Evolutionary conservation across 37 sponge, comb jelly and placozoan genomes (phyloP).

Genomic region (Petrosia ficiformis): DNA sequence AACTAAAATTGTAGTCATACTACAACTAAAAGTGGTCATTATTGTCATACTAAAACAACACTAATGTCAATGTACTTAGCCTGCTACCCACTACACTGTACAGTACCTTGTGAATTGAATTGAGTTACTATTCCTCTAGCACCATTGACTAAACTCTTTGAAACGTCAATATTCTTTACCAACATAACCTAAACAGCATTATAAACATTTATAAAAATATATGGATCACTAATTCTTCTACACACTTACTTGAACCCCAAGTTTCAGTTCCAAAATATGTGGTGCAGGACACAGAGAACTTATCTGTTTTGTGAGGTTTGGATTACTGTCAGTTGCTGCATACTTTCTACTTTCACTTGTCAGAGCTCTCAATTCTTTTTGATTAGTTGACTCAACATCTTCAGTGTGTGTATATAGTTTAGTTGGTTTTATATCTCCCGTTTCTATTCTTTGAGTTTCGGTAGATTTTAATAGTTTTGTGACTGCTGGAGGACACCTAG

Average conservation of each 20-base stretch:
- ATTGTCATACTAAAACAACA: no score
- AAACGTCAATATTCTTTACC: constrained; percentile 72
- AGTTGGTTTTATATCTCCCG: constrained; percentile 70
- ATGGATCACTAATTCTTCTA: neutral
- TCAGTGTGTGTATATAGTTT: constrained; percentile 80
- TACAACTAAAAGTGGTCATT: no score
- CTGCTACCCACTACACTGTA: no score
- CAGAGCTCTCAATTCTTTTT: constrained; percentile 43
- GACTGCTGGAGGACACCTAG: constrained; percentile 68
- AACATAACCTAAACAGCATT: constrained; percentile 70
- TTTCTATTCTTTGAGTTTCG: constrained; percentile 44
- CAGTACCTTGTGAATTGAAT: constrained; percentile 39
- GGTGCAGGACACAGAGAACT: constrained; percentile 56
- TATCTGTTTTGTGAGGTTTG: constrained; percentile 21
- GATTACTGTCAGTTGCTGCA: constrained; percentile 57
- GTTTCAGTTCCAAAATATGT: constrained; percentile 53
- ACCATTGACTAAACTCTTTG: constrained; percentile 79
- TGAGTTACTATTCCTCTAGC: constrained; percentile 77
- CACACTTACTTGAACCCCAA: constrained; percentile 81
- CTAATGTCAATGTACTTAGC: no score
- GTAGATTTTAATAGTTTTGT: constrained; percentile 37
- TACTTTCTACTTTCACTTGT: constrained; percentile 33
- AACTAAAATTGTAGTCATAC: no score
- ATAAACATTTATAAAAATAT: neutral
- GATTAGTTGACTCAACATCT: constrained; percentile 67